Evolutionary conservation across 2,797 vertebrate genomes (phyloP).

Genomic region (Hybognathus amarus): DNA sequence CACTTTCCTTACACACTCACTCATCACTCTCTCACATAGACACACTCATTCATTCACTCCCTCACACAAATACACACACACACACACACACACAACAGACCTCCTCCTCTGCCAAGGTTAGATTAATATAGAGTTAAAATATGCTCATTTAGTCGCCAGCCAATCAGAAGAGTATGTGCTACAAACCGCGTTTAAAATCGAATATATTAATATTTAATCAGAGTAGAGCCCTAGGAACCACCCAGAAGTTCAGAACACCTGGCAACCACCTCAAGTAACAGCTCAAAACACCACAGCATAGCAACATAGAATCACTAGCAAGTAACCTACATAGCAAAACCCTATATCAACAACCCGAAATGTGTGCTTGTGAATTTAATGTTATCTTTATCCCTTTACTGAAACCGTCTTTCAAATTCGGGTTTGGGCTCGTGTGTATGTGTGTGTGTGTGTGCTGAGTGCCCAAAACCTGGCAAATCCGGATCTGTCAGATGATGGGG

Average conservation of each 20-base stretch:
- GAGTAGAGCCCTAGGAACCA: not conserved
- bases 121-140: not conserved
- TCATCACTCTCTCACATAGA: too few species aligned
- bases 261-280: not conserved
- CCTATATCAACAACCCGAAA: not conserved
- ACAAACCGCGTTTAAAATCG: not conserved
- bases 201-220: not conserved
- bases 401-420: not conserved
- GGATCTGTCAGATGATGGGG: not conserved
- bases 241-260: not conserved
- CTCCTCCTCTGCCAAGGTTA: not conserved
- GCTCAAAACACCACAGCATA: not conserved
- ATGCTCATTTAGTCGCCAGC: not conserved
- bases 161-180: not conserved
- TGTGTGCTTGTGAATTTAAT: not conserved
- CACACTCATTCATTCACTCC: too few species aligned
- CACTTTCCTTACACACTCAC: too few species aligned
- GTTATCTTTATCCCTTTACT: not conserved
- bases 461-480: not conserved
- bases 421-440: too few species aligned
- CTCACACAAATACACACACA: constrained; percentile 65
- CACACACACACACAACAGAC: not conserved
- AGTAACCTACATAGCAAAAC: not conserved
- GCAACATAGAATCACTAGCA: not conserved
- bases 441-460: too few species aligned